Evolutionary conservation across 1,140 invertebrate genomes (phyloP).

Genomic region (Homarus americanus): DNA sequence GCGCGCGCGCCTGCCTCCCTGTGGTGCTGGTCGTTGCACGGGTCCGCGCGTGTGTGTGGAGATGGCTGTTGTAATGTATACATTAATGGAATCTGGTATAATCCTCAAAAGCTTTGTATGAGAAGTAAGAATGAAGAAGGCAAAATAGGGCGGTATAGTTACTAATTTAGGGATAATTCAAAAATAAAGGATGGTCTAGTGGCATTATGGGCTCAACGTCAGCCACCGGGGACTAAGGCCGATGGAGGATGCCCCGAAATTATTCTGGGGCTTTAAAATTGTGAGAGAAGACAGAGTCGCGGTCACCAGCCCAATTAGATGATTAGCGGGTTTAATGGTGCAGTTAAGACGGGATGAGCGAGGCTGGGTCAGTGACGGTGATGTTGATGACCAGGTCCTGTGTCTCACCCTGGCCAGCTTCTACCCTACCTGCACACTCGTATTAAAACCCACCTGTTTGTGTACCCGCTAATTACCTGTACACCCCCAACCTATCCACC

Average conservation of each 20-base stretch:
- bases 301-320: conserved; percentile 31
- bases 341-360: background rate
- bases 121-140: background rate
- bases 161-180: conserved; percentile 49
- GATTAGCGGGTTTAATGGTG: conserved; percentile 10
- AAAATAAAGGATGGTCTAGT: background rate
- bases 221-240: background rate
- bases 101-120: background rate
- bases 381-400: background rate
- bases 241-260: background rate
- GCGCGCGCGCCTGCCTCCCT: background rate
- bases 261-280: background rate
- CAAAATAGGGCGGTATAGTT: conserved; percentile 10
- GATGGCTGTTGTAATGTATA: background rate
- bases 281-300: background rate
- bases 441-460: too few species aligned
- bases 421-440: background rate
- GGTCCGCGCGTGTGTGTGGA: background rate
- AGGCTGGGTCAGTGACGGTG: background rate
- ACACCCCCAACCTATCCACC: too few species aligned
- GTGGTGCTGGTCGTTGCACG: background rate
- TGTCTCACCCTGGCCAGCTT: background rate
- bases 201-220: conserved; percentile 53
- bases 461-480: too few species aligned
- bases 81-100: background rate